A percentile compares a stretch with the other conserved stretches of the same genome.
phyloP scores from a whole-genome alignment of 2,113 vertebrate genomes.

The Poeciliopsis retropinna region DNA sequence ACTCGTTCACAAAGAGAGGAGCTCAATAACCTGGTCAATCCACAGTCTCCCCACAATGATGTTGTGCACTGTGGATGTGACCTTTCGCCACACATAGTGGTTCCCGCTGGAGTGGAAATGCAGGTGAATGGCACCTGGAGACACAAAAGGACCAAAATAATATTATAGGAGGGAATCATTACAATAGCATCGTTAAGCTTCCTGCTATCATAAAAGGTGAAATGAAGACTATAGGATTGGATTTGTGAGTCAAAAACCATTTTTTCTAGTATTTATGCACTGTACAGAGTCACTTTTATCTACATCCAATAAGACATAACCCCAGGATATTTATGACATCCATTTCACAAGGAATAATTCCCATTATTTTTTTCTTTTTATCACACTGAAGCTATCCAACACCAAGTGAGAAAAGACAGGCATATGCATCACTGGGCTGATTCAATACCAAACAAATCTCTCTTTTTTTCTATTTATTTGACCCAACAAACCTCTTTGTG shows the following conservation, averaged over 20 bases:
- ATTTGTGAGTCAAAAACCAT: neutral
- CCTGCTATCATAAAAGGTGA: neutral
- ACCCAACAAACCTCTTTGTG: constrained; percentile 28
- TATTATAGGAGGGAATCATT: neutral
- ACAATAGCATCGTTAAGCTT: constrained; percentile 2
- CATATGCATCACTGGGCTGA: constrained; percentile 21
- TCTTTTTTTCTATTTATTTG: constrained; percentile 45
- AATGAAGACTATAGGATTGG: neutral
- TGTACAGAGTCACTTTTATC: constrained; percentile 3
- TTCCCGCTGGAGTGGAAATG: constrained; percentile 93
- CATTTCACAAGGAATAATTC: constrained; percentile 18
- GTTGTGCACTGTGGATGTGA: constrained; percentile 98
- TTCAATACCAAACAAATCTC: constrained; percentile 31
- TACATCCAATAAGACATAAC: constrained; percentile 1
- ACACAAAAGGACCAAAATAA: constrained; percentile 20
- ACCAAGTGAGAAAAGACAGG: constrained; percentile 6
- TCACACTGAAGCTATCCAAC: constrained; percentile 10
- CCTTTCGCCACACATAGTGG: constrained; percentile 97
- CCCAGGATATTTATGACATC: constrained; percentile 17
- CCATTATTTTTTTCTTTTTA: constrained; percentile 21
- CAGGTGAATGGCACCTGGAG: constrained; percentile 92
- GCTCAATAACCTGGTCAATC: constrained; percentile 90
- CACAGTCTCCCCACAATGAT: constrained; percentile 99
- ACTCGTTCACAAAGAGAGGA: constrained; percentile 1
- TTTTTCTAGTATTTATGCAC: neutral